Base-by-base conservation (phyloP, 64 coral and sea anemone genomes). In the Cladopsammia gracilis region DNA sequence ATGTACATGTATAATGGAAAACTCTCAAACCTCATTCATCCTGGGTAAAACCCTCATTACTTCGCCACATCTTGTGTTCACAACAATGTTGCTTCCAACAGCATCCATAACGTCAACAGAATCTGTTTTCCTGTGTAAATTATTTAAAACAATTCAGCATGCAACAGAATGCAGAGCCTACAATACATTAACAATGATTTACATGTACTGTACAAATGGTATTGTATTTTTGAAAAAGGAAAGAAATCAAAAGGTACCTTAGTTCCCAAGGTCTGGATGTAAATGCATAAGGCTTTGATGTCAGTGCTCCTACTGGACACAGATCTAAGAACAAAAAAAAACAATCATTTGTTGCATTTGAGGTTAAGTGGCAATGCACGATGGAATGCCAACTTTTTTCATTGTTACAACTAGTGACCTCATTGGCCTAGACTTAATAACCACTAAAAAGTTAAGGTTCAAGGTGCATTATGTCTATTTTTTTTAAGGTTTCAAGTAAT, bases 241-340 rank as follows among this genome's bases (percentile, higher is more conserved):
- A 2, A 34, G 34, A 34, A 34, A 34, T 34, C 34, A 34, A 34
- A 34, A 58, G 16, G 26, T 64, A 99, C 98, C 98, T 99, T 57
- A 93, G 82, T 83, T 99, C 98, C 98, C 98, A 99, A 22, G 98
- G 98, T 78, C 98, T 99, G 54, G 98, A 59, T 62, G 90, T 89
- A 78, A 99, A 99, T 34, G 98, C 98, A 91, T 99, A 99, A 62
- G 98, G 98, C 61, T 99, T 99, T 2, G 98, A 99, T 85, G 98
- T 99, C 25, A 99, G 74, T 16, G 98, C 98, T 45, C 98, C 98
- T 14, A 99, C 98, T 88, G 98, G 98, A 60, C 98, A 99, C 7
- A 99, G 85, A 88, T 99, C 98, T 99, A 54, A 62, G 79, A 78
- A 73, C n/a, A 73, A 51, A n/a, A 89, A n/a, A 65, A 58, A 70